Conservation (phyloP, 2,113 vertebrate genomes). For the Lophura nycthemera region DNA sequence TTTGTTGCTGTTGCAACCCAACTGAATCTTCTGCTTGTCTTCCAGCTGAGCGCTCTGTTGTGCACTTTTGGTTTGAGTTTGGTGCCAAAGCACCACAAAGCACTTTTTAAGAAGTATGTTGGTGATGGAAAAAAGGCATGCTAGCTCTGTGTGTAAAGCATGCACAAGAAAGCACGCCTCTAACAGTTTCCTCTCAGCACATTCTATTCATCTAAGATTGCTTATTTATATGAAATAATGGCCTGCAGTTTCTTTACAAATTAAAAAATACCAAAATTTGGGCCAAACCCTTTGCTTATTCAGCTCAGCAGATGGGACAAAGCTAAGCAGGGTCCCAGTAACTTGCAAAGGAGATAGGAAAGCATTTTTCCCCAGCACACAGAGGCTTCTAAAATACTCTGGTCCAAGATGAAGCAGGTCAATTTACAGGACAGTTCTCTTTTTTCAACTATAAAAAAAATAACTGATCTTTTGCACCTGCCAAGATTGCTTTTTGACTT, state of each 20-base stretch:
- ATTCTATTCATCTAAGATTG: background rate
- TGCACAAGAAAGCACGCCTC: background rate
- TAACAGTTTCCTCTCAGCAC: background rate
- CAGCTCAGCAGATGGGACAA: background rate
- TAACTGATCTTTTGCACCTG: background rate
- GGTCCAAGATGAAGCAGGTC: background rate
- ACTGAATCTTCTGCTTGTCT: background rate
- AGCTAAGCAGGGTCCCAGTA: background rate
- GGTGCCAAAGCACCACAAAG: background rate
- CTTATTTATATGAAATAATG: background rate
- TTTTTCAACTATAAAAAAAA: background rate
- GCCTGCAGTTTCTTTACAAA: background rate
- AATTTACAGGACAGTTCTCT: background rate
- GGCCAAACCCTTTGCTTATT: background rate
- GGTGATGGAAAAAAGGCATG: background rate
- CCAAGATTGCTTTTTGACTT: background rate
- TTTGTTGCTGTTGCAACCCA: background rate
- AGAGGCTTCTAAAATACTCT: background rate
- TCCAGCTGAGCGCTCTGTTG: background rate
- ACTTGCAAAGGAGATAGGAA: background rate
- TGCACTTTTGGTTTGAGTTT: rapidly evolving
- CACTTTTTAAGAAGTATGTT: background rate
- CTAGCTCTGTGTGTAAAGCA: background rate
- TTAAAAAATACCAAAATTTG: background rate
- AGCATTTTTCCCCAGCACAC: rapidly evolving